phyloP scores from a whole-genome alignment of 30 jellyfish, hydroid and myxozoan species.

The Aurelia sp. region DNA sequence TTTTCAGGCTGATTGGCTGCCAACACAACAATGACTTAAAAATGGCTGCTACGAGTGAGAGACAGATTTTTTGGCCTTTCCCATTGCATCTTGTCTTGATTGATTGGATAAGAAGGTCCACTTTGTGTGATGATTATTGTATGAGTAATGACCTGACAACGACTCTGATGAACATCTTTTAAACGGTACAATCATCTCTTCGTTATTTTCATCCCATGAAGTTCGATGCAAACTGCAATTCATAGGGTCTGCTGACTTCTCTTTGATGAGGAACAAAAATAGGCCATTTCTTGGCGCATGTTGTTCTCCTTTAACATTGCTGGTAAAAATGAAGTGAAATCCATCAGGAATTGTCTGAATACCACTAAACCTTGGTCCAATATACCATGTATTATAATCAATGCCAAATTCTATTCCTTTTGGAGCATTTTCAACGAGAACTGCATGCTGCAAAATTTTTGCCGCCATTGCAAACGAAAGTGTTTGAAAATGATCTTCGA shows the following conservation, averaged over 20 bases:
- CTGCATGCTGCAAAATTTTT: neutral
- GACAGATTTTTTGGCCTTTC: no score
- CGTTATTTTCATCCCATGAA: conserved; percentile 51
- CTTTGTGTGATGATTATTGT: neutral
- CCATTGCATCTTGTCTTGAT: no score
- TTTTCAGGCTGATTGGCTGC: no score
- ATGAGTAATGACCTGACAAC: conserved; percentile 1
- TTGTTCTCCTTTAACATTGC: conserved; percentile 68
- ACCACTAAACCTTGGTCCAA: conserved; percentile 88
- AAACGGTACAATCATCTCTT: conserved; percentile 28
- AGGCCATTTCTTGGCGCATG: conserved; percentile 87
- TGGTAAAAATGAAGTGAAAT: conserved; percentile 79
- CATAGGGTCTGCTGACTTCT: neutral
- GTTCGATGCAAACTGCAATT: neutral
- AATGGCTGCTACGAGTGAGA: no score
- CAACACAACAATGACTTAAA: no score
- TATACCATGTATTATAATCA: conserved; percentile 90
- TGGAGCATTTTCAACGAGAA: conserved; percentile 70
- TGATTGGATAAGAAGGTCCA: no score
- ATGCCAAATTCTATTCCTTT: conserved; percentile 91
- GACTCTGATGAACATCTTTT: neutral
- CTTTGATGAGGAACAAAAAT: conserved; percentile 37
- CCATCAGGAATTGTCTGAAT: conserved; percentile 85
- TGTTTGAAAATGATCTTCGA: no score
- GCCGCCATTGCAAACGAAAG: neutral